phyloP scores from a whole-genome alignment of 2,797 vertebrate genomes.

The Scarus forsteni region DNA sequence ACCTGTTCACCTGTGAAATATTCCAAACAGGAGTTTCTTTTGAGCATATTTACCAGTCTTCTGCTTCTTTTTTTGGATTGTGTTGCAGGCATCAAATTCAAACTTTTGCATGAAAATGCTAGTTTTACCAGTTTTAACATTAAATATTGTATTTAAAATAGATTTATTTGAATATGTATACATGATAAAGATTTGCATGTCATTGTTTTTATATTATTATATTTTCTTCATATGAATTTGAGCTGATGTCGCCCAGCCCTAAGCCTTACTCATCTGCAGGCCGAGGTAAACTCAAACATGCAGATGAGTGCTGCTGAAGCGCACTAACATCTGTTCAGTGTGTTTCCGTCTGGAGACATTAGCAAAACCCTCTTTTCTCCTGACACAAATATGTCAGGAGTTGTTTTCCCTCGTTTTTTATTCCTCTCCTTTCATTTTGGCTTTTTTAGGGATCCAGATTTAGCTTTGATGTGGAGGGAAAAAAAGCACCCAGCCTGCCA shows the following conservation, averaged over 20 bases:
- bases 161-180: no score
- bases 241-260: neutral
- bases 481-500: slow-evolving; percentile 45
- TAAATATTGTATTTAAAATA: no score
- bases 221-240: no score
- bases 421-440: slow-evolving; percentile 36
- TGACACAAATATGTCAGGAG: slow-evolving; percentile 34
- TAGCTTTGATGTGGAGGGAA: slow-evolving; percentile 59
- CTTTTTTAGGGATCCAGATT: slow-evolving; percentile 44
- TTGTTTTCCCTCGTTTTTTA: slow-evolving; percentile 40
- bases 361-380: slow-evolving; percentile 11
- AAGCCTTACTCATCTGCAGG: neutral
- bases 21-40: no score
- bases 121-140: no score
- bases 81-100: no score
- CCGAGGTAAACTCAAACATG: neutral
- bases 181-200: no score
- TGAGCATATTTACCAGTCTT: no score
- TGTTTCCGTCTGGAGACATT: slow-evolving; percentile 10
- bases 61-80: no score
- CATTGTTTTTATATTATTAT: no score
- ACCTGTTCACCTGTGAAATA: no score
- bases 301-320: neutral
- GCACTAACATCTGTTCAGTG: slow-evolving; percentile 13
- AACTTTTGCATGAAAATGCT: no score